These are phyloP conservation scores for Drosophila peninsularis DNA, from an alignment of 2,888 invertebrate genomes.

Conservation along the genomic window DNA sequence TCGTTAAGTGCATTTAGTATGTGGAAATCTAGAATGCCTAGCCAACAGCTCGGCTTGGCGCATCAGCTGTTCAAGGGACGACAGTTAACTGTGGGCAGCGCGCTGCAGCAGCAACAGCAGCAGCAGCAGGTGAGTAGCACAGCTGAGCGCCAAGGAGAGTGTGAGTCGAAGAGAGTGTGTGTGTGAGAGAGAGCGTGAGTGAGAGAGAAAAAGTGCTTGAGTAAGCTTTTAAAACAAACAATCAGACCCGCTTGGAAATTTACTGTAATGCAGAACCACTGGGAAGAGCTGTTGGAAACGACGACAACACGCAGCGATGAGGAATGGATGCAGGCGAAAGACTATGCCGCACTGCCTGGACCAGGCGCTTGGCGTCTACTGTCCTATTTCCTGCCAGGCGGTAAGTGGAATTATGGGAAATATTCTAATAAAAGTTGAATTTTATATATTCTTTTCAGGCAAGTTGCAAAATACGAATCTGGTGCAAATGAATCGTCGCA, in stretches of 20 bases:
- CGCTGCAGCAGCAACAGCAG: slow-evolving; percentile 44
- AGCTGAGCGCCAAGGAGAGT: slow-evolving; percentile 17
- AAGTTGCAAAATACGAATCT: slow-evolving; percentile 69
- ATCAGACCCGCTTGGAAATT: slow-evolving; percentile 34
- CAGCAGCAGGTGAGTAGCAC: slow-evolving; percentile 71
- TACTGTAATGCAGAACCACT: slow-evolving; percentile 27
- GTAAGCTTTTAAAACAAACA: slow-evolving; percentile 62
- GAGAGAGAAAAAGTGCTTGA: background rate
- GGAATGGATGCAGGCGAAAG: slow-evolving; percentile 75
- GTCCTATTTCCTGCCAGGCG: slow-evolving; percentile 77
- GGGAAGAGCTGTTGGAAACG: slow-evolving; percentile 41
- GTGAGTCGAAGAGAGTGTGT: slow-evolving; percentile 1
- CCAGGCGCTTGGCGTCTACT: slow-evolving; percentile 65
- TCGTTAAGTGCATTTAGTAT: slow-evolving; percentile 8
- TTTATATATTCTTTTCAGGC: slow-evolving; percentile 33
- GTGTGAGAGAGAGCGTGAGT: background rate
- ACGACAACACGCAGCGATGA: slow-evolving; percentile 50
- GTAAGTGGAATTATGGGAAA: slow-evolving; percentile 36
- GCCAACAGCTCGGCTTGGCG: background rate
- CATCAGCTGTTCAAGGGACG: slow-evolving; percentile 52
- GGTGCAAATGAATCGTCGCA: slow-evolving; percentile 67
- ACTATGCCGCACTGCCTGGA: slow-evolving; percentile 74
- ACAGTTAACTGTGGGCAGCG: slow-evolving; percentile 17
- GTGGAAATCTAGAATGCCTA: slow-evolving; percentile 34
- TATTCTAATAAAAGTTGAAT: background rate